Evolutionary conservation across 2,888 invertebrate genomes (phyloP).

Genomic region (Oxytorus armatus): DNA sequence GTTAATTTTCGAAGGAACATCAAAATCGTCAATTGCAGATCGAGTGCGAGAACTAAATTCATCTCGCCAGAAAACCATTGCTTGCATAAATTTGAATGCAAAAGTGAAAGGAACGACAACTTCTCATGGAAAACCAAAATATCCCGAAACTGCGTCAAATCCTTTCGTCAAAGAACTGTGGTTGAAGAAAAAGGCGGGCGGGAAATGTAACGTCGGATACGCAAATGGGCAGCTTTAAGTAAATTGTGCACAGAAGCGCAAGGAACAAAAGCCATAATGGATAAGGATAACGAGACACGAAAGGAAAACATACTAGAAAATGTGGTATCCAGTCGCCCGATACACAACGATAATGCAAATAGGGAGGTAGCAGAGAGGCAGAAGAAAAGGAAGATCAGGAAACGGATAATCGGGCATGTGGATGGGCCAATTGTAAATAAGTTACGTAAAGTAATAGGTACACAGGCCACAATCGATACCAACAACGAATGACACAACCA

Average conservation of each 20-base stretch:
- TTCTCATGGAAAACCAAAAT: conserved; percentile 6
- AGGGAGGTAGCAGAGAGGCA: not conserved
- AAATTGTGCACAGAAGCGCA: too few species aligned
- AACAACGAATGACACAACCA: not conserved
- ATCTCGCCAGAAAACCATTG: conserved; percentile 24
- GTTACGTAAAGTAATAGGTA: not conserved
- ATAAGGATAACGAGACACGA: too few species aligned
- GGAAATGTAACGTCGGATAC: conserved; percentile 2
- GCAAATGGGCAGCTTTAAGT: not conserved
- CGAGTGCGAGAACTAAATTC: conserved; percentile 7
- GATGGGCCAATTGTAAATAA: not conserved
- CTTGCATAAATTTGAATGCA: conserved; percentile 24
- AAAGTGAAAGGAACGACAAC: conserved; percentile 30
- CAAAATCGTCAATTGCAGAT: conserved; percentile 34
- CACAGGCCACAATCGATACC: not conserved
- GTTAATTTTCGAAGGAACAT: conserved; percentile 19
- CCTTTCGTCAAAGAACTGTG: conserved; percentile 44
- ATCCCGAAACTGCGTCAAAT: conserved; percentile 43
- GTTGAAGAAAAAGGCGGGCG: conserved; percentile 7
- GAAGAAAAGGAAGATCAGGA: not conserved
- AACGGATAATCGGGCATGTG: not conserved
- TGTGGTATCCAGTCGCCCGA: too few species aligned
- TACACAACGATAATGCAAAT: too few species aligned
- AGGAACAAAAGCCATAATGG: too few species aligned
- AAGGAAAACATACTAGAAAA: too few species aligned